Base-by-base conservation (phyloP, 2,113 vertebrate genomes). In the Platanista minor region DNA sequence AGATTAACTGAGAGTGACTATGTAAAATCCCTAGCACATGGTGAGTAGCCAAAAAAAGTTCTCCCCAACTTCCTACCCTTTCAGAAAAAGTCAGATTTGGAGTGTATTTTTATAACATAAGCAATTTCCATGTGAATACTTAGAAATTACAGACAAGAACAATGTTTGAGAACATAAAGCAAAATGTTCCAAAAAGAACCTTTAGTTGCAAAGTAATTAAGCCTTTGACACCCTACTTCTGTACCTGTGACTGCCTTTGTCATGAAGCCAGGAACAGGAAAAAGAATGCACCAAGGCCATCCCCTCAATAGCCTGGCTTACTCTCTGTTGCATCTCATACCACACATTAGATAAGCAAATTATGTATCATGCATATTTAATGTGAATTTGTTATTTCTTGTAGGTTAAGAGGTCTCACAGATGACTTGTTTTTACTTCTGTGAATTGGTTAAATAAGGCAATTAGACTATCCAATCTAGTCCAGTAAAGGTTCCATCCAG, bases 401-500 rank as follows among this genome's bases (percentile, higher is more conserved):
- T 41, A 67, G n/a, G 5, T 72, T 89, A 83, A 49, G 36, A n/a
- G 1, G 3, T 39, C 64, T 92, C 20, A 52, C n/a, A 39, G 33
- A 87, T 66, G 9, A 81, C 64, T 66, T 59, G 43, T 31, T 94
- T 94, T 92, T 75, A 75, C n/a, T 72, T 96, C 59, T 91, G 41
- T 82, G 27, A 93, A 57, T 83, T 92, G 41, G 39, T 87, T 80
- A 59, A 10, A 21, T 20, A 67, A 86, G n/a, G 31, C 64, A 80
- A 33, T 62, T 77, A 71, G 31, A 61, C 13, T 46, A 11, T 71
- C 36, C 57, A 57, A 9, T 62, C 61, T 94, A 14, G 46, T 78
- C 54, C 29, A 66, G 49, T 75, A 82, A 82, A 75, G 15, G 1
- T 74, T 91, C 54, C 86, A 23, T 67, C 33, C 33, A 54, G 54